These are phyloP conservation scores for Nasonia oneida DNA, from an alignment of 2,888 invertebrate genomes.

Conservation along the genomic window DNA sequence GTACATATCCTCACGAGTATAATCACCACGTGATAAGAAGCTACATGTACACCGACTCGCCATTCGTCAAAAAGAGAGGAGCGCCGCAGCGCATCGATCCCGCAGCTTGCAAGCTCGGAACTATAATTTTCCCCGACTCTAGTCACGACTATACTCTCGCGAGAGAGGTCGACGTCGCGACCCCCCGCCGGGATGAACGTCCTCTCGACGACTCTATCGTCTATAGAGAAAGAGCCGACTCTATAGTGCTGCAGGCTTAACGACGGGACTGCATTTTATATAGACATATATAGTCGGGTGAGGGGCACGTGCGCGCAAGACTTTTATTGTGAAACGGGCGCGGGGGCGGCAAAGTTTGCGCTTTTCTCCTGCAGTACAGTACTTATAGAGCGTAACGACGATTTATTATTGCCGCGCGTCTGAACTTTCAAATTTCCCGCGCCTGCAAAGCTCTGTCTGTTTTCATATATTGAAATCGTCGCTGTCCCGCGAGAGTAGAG, in stretches of 20 bases:
- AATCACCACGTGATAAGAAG: background rate
- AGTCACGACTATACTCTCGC: background rate
- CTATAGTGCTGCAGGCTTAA: slow-evolving; percentile 1
- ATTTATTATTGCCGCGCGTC: too few relatives aligned
- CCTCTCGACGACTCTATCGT: slow-evolving; percentile 4
- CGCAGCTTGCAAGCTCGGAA: background rate
- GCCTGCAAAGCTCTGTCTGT: background rate
- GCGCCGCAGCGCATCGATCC: background rate
- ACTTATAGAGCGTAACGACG: too few relatives aligned
- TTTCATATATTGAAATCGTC: background rate
- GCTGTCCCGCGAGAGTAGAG: background rate
- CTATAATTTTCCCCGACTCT: slow-evolving; percentile 1
- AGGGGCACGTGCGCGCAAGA: background rate
- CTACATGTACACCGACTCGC: background rate
- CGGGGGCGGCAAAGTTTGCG: too few relatives aligned
- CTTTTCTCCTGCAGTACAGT: too few relatives aligned
- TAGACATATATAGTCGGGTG: too few relatives aligned
- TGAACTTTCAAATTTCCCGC: background rate
- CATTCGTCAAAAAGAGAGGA: background rate
- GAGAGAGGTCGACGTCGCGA: background rate
- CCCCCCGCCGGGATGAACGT: background rate
- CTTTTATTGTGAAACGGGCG: background rate
- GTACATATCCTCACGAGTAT: background rate
- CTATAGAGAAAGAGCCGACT: background rate
- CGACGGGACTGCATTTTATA: background rate